Evolutionary conservation across 2,888 invertebrate species (phyloP), one percentile per base, ranked within the genome.

Genomic region (Andrena fulva): DNA sequence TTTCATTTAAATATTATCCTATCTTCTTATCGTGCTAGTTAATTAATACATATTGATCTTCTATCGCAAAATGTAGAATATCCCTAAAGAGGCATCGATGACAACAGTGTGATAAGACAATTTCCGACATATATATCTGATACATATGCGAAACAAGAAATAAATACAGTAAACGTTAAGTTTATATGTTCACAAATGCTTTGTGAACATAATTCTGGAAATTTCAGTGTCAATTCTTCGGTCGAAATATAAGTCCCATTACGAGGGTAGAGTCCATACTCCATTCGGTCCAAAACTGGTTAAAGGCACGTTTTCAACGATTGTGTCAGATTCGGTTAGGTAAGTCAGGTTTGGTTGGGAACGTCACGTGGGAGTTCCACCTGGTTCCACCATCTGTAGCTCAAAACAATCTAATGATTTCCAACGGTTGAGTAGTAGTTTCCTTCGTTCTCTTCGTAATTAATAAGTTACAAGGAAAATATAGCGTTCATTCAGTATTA

Each of bases 291-390:
- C 7, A 6, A 31, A 70, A 29, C 2, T n/a, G 16, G 0, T 29
- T 63, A 27, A 62, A 79, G 27, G 29, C 16, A 64, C 42, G 29
- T 74, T 74, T 48, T 20, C 64, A 66, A 33, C 12, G 12, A 3
- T 5, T n/a, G 7, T 33, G 35, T 29, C 8, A 16, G 1, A 12
- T 16, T 20, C 27, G 1, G 20, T n/a, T n/a, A n/a, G n/a, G n/a
- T n/a, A n/a, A n/a, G n/a, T 50, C 29, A 69, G 68, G 62, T 59
- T 63, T 35, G 48, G 54, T 68, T 56, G 29, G 16, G 12, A 54
- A 42, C 31, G 20, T 35, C 20, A 7, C 10, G 27, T 24, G n/a
- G 50, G 5, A 33, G 12, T 24, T 16, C 16, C 54, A 10, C 10
- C 29, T 8, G 27, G 12, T 24, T 16, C 16, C 54, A 10, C 10